Percentiles rank a stretch among this genome's conserved stretches.
phyloP scores from a whole-genome alignment of 2,113 vertebrate species.

The Athene cunicularia region DNA sequence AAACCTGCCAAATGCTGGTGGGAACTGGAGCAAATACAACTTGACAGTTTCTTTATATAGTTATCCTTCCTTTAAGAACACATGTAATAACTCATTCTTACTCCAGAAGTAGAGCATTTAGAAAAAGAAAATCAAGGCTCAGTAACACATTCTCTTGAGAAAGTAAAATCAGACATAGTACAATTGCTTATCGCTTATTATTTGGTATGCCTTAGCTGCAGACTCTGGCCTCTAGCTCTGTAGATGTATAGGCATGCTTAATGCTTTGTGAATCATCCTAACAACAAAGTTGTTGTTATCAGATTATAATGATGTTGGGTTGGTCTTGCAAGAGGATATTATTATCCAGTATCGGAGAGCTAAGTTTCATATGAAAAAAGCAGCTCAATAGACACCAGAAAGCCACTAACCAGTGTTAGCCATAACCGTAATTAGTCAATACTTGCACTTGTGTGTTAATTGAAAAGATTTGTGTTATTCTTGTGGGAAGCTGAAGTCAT shows the following conservation, averaged over 20 bases:
- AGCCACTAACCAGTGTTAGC: background rate
- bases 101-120: background rate
- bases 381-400: background rate
- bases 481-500: background rate
- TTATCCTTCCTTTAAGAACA: background rate
- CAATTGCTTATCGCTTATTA: background rate
- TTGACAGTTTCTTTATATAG: background rate
- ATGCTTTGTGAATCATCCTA: background rate
- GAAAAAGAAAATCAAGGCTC: background rate
- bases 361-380: background rate
- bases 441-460: background rate
- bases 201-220: background rate
- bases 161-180: background rate
- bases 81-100: background rate
- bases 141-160: background rate
- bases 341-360: background rate
- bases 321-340: background rate
- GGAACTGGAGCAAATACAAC: background rate
- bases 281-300: background rate
- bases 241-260: background rate
- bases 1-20: background rate
- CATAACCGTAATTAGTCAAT: background rate
- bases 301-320: background rate
- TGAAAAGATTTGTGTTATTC: background rate
- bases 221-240: background rate